A percentile compares a stretch with the other conserved stretches of the same genome.
These are phyloP conservation scores for Alethe diademata DNA, from an alignment of 2,113 vertebrate genomes.

Conservation along the genomic window DNA sequence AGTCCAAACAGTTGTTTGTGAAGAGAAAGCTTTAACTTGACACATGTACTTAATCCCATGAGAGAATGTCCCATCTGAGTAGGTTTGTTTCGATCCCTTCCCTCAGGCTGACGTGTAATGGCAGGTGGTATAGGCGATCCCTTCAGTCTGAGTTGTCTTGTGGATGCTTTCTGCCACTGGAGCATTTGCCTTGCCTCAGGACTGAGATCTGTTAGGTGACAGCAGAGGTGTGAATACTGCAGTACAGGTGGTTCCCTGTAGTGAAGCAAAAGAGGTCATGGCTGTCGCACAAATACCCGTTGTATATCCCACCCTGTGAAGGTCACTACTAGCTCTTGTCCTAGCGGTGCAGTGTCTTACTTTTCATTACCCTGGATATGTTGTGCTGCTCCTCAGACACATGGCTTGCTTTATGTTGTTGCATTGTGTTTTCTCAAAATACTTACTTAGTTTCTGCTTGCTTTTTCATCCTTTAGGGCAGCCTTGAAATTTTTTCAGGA, in stretches of 20 bases:
- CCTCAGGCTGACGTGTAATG: background rate
- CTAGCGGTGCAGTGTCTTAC: background rate
- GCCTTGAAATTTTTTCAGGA: conserved; percentile 90
- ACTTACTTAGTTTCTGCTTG: background rate
- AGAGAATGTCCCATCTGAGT: background rate
- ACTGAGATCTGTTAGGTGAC: background rate
- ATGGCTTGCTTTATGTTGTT: background rate
- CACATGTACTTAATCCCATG: background rate
- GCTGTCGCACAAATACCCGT: background rate
- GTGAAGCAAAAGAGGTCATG: background rate
- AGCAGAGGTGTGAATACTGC: background rate
- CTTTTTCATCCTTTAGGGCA: conserved; percentile 77
- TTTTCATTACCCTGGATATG: background rate
- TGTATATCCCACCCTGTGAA: background rate
- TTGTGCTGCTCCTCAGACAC: background rate
- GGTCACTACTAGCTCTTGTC: background rate
- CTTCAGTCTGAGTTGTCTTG: background rate
- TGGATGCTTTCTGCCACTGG: background rate
- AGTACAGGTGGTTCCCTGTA: background rate
- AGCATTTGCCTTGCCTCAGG: background rate
- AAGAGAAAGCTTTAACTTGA: background rate
- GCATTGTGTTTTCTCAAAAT: background rate
- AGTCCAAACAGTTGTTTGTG: background rate
- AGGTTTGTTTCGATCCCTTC: background rate
- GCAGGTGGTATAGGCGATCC: background rate